Evolutionary conservation across 2,888 invertebrate species (phyloP).

Genomic region (Branchinecta sandiegonensis): DNA sequence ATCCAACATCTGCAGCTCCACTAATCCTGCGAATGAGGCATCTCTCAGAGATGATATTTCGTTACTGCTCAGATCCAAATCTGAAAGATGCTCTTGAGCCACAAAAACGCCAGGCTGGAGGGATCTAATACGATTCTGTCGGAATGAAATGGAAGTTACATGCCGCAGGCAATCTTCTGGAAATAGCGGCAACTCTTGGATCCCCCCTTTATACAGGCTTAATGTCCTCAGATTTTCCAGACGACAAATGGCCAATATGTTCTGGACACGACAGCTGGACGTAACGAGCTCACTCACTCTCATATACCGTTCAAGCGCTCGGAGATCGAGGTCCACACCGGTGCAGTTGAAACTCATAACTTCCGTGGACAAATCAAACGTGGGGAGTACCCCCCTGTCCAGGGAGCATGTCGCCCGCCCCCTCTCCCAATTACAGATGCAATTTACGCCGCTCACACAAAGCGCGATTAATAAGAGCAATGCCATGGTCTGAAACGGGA

Average conservation of each 20-base stretch:
- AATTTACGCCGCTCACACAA: background rate
- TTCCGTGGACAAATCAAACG: background rate
- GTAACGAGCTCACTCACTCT: constrained; percentile 1
- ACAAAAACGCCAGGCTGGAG: constrained; percentile 10
- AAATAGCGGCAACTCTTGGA: constrained; percentile 3
- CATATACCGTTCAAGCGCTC: background rate
- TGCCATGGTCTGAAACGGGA: too few species aligned
- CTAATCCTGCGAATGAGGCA: constrained; percentile 54
- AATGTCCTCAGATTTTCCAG: background rate
- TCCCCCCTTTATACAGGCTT: background rate
- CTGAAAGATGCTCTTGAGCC: constrained; percentile 29
- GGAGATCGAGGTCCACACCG: background rate
- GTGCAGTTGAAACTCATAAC: background rate
- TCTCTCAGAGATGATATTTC: constrained; percentile 57
- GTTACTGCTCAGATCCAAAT: constrained; percentile 61
- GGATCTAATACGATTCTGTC: background rate
- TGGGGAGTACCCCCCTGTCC: background rate
- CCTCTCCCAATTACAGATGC: constrained; percentile 9
- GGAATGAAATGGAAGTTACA: constrained; percentile 5
- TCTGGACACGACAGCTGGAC: constrained; percentile 4
- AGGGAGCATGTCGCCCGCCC: background rate
- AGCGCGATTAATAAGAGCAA: too few species aligned
- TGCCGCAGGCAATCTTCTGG: constrained; percentile 15
- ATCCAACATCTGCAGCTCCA: constrained; percentile 52
- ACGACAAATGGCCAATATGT: constrained; percentile 15